These are phyloP conservation scores for Clarias fuscus DNA, from an alignment of 2,797 vertebrate species.

Conservation along the genomic window DNA sequence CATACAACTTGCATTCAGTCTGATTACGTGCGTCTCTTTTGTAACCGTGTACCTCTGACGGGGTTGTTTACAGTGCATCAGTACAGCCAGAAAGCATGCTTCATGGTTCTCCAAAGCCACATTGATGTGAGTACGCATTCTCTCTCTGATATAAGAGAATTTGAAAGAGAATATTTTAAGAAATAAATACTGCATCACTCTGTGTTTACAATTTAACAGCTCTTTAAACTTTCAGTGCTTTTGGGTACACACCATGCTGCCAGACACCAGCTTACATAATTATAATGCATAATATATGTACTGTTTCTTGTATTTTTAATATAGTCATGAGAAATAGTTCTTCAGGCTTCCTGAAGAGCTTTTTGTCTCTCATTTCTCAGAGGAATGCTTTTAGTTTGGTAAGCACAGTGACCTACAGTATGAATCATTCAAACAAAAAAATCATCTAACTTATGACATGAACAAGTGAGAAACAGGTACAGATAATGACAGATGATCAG, in stretches of 20 bases:
- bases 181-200: background rate
- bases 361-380: no score
- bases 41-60: background rate
- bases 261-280: background rate
- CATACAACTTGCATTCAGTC: background rate
- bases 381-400: no score
- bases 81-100: background rate
- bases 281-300: no score
- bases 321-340: no score
- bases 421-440: no score
- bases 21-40: background rate
- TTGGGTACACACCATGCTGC: background rate
- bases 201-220: background rate
- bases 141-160: background rate
- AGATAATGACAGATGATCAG: no score
- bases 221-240: background rate
- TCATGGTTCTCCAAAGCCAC: background rate
- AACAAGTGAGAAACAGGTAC: no score
- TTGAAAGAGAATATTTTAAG: background rate
- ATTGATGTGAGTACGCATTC: background rate
- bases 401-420: no score
- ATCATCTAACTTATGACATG: no score
- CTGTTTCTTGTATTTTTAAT: no score
- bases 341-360: no score
- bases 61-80: background rate